phyloP scores from a whole-genome alignment of 2,888 invertebrate genomes.

The Rhamnusium bicolor region DNA sequence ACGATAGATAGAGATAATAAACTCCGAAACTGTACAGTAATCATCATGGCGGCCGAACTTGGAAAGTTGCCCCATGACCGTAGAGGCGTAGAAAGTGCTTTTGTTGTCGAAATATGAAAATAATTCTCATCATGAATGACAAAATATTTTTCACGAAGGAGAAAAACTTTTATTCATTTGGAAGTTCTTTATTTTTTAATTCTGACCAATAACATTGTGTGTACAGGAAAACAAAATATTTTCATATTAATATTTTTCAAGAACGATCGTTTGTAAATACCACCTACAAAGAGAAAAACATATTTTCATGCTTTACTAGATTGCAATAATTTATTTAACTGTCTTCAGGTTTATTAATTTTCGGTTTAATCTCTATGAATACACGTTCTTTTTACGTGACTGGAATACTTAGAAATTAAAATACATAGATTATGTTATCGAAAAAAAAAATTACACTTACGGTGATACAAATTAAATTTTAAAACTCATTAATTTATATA shows the following conservation, averaged over 20 bases:
- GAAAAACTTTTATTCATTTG: neutral
- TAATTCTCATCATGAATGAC: no score
- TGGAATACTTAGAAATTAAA: neutral
- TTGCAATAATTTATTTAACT: neutral
- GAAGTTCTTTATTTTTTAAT: neutral
- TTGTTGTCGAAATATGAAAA: neutral
- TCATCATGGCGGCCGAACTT: constrained; percentile 58
- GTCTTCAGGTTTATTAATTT: neutral
- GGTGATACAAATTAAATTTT: neutral
- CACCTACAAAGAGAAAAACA: neutral
- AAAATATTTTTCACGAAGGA: neutral
- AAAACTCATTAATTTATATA: neutral
- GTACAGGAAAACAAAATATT: no score
- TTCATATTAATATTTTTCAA: neutral
- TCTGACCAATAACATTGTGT: no score
- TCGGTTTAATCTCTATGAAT: neutral
- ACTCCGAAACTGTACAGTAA: constrained; percentile 53
- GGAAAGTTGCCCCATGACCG: constrained; percentile 55
- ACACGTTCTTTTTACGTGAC: neutral
- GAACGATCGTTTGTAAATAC: neutral
- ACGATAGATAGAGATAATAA: constrained; percentile 41
- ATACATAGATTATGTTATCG: neutral
- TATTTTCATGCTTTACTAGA: neutral
- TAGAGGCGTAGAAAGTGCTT: constrained; percentile 26
- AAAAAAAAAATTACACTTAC: neutral